Conservation (phyloP, 37 sponge, comb jelly and placozoan genomes). For the Halisarca cf. caerulea region DNA sequence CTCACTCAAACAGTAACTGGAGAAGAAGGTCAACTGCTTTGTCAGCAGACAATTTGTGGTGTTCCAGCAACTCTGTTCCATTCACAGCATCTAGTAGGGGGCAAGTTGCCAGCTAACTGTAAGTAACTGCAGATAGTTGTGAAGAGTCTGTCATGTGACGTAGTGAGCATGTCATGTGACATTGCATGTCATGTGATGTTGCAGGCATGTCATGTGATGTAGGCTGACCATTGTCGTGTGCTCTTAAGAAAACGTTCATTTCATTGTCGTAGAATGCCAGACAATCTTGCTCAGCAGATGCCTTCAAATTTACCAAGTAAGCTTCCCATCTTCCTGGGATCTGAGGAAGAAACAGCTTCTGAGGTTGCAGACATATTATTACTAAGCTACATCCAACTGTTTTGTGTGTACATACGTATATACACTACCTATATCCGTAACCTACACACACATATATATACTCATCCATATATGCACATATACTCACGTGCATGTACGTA, state of each 20-base stretch:
- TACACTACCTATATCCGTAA: too few species aligned
- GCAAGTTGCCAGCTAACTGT: background rate
- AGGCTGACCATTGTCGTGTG: conserved; percentile 42
- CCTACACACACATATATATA: too few species aligned
- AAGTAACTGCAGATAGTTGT: background rate
- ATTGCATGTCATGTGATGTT: too few species aligned
- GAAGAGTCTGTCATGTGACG: background rate
- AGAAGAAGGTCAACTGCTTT: conserved; percentile 56
- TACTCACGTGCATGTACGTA: background rate
- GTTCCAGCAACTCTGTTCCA: conserved; percentile 56
- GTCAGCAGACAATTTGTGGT: conserved; percentile 40
- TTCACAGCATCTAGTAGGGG: conserved; percentile 66
- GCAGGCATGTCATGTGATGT: background rate
- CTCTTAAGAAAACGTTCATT: conserved; percentile 41
- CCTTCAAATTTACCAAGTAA: conserved; percentile 67
- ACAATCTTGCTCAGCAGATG: conserved; percentile 74
- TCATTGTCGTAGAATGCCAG: conserved; percentile 80
- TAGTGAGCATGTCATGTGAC: too few species aligned
- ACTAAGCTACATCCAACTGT: background rate
- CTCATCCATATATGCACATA: background rate
- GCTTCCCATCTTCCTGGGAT: conserved; percentile 80
- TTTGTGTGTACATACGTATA: background rate
- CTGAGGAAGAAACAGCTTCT: background rate
- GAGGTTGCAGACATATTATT: background rate
- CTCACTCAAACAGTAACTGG: conserved; percentile 79